Evolutionary conservation across 2,797 vertebrate genomes (phyloP), one percentile per base, ranked within the genome.

Genomic region (Premnoplex brunnescens): DNA sequence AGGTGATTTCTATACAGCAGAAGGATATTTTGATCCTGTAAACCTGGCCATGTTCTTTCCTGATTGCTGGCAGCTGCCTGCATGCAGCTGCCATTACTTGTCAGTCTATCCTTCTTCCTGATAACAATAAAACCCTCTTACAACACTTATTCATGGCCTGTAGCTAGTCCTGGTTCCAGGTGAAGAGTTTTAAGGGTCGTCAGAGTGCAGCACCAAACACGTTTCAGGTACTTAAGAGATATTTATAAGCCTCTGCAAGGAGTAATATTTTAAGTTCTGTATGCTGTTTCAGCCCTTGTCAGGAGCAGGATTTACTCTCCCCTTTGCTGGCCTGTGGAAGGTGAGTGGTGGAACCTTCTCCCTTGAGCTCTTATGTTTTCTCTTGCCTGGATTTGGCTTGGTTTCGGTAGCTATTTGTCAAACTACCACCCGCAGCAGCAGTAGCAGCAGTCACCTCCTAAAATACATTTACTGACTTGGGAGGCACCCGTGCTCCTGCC

Each of bases 101-200:
- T 55, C 77, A 26, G 9, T 43, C 62, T 56, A 0, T 23, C 30
- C 36, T 72, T 83, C 64, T 60, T 83, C 49, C 64, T 30, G 48
- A 14, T 68, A 74, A 30, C 3, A 19, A 18, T 59, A 46, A 69
- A 87, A 27, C 32, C 44, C 66, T 84, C 84, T 60, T 24, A 11
- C 15, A 44, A 12, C 62, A 7, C 75, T 86, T 49, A 36, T 0
- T 79, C 39, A 2, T 60, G 86, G 76, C 79, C 64, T 88, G 51
- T 34, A 58, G 80, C 80, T 92, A 14, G 87, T 92, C 48, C 54
- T 87, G 22, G 66, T 89, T 96, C 71, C 86, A 89, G 75, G 60
- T 83, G 86, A 73, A 28, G 88, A 32, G 75, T 56, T 96, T 86
- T 73, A 84, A 83, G 81, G 51, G 52, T 79, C 0, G 1, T 83